phyloP scores from a whole-genome alignment of 2,888 invertebrate species.

The Perizoma flavofasciatum region DNA sequence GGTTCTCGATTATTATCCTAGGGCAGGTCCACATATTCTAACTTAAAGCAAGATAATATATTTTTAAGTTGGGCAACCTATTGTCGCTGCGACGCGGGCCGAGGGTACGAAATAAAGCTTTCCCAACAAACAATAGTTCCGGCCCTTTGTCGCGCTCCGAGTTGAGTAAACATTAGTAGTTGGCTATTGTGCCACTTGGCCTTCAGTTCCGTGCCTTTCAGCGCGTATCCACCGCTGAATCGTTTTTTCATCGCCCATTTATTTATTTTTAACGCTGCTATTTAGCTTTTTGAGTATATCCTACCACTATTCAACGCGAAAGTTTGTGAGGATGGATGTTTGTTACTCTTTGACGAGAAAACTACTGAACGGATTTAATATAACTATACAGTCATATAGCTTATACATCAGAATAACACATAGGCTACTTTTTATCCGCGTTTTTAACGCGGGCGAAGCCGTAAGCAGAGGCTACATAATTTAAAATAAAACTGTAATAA shows the following conservation, averaged over 20 bases:
- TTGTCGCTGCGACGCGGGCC: conserved; percentile 72
- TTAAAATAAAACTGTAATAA: too few species aligned
- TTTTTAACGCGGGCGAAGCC: too few species aligned
- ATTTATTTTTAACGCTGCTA: conserved; percentile 25
- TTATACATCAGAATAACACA: too few species aligned
- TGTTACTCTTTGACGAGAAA: too few species aligned
- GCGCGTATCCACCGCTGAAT: conserved; percentile 38
- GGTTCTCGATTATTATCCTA: background rate
- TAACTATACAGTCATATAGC: too few species aligned
- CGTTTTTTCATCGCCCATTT: conserved; percentile 32
- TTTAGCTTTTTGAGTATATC: conserved; percentile 15
- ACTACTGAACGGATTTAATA: too few species aligned
- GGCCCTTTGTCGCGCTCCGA: conserved; percentile 80
- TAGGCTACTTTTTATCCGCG: too few species aligned
- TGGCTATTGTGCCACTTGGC: conserved; percentile 65
- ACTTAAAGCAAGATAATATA: conserved; percentile 72
- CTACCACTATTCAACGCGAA: too few species aligned
- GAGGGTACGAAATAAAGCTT: conserved; percentile 83
- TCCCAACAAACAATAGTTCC: conserved; percentile 84
- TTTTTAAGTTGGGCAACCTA: conserved; percentile 84
- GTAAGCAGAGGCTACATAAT: too few species aligned
- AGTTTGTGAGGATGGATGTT: too few species aligned
- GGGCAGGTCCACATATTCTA: conserved; percentile 50
- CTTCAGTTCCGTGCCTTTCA: conserved; percentile 42
- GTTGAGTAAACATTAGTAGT: conserved; percentile 83